Evolutionary conservation across 1,140 invertebrate genomes (phyloP).

Genomic region (Hylyphantes graminicola): DNA sequence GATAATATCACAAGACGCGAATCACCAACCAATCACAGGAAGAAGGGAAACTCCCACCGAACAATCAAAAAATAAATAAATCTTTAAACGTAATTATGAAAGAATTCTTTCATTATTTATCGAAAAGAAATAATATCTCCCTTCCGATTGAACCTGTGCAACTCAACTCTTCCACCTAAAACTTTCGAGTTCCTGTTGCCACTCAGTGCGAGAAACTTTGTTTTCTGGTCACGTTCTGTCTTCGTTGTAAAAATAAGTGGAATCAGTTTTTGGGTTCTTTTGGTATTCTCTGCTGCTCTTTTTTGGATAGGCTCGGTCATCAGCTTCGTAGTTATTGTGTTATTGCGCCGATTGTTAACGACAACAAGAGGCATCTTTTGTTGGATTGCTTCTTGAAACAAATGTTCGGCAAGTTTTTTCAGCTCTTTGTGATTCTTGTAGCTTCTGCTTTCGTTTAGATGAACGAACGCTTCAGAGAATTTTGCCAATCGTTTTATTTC

Average conservation of each 20-base stretch:
- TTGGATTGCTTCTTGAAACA: not conserved
- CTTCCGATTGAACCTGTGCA: conserved; percentile 4
- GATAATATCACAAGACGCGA: conserved; percentile 31
- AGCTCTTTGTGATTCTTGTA: not conserved
- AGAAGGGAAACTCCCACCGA: conserved; percentile 21
- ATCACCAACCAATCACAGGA: conserved; percentile 1
- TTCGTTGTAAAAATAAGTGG: conserved; percentile 46
- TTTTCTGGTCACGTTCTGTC: conserved; percentile 35
- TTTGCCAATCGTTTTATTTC: no score
- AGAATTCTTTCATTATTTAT: conserved; percentile 38
- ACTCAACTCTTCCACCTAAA: not conserved
- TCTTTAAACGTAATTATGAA: conserved; percentile 3
- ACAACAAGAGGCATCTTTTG: conserved; percentile 8
- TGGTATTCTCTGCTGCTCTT: not conserved
- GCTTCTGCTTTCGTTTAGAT: not conserved
- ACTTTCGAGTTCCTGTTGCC: conserved; percentile 17
- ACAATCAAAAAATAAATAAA: conserved; percentile 12
- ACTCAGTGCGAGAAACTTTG: conserved; percentile 11
- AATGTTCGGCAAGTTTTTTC: not conserved
- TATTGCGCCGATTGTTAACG: conserved; percentile 38
- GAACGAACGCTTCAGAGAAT: no score
- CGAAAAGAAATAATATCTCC: conserved; percentile 28
- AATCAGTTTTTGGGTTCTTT: conserved; percentile 43
- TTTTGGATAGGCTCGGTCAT: conserved; percentile 29
- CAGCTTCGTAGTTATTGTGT: conserved; percentile 37